Conservation (phyloP, 2,888 invertebrate species). For the Monopis laevigella region DNA sequence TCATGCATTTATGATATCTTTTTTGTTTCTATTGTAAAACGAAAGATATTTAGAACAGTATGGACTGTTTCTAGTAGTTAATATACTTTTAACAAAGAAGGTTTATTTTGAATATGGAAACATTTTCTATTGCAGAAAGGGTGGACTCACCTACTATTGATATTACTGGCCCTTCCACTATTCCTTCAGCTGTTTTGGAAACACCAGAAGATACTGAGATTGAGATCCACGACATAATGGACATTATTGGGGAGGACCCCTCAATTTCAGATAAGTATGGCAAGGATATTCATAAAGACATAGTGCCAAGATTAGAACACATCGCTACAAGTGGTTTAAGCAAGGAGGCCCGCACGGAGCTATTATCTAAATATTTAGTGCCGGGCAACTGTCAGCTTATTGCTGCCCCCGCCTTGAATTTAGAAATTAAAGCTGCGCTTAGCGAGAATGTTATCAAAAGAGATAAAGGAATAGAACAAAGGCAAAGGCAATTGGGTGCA, state of each 20-base stretch:
- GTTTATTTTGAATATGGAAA: too few relatives aligned
- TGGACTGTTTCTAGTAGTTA: too few relatives aligned
- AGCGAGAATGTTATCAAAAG: constrained; percentile 18
- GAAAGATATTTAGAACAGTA: too few relatives aligned
- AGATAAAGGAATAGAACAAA: constrained; percentile 21
- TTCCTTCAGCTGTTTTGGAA: too few relatives aligned
- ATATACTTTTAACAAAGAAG: too few relatives aligned
- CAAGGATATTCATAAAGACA: constrained; percentile 19
- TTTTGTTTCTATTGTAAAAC: too few relatives aligned
- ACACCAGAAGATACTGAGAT: too few relatives aligned
- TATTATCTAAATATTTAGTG: constrained; percentile 17
- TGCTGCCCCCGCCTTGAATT: constrained; percentile 21
- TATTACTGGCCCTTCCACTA: too few relatives aligned
- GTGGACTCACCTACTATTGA: too few relatives aligned
- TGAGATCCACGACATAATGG: too few relatives aligned
- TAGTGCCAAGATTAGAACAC: constrained; percentile 19
- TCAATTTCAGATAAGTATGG: constrained; percentile 17
- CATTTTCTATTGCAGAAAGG: too few relatives aligned
- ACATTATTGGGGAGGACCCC: constrained; percentile 19
- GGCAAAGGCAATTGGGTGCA: constrained; percentile 21
- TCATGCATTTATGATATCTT: too few relatives aligned
- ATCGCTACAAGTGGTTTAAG: constrained; percentile 17
- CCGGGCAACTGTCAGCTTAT: constrained; percentile 20
- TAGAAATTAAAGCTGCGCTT: constrained; percentile 20
- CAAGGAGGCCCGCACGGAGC: constrained; percentile 20